These are phyloP conservation scores for Triplophysa tibetana DNA, from an alignment of 2,113 vertebrate species.

Conservation along the genomic window DNA sequence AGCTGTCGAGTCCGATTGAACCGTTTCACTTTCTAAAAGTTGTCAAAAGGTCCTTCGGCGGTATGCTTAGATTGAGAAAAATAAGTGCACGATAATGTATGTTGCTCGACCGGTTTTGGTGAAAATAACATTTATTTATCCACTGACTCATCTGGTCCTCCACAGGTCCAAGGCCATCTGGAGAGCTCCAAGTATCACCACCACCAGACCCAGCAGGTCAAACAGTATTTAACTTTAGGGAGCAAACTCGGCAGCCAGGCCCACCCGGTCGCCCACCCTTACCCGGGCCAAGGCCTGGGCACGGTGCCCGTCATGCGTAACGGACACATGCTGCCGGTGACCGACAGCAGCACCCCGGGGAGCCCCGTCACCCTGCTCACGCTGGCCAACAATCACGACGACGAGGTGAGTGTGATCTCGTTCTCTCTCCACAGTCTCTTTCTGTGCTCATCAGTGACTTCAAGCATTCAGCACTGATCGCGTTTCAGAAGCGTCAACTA, in stretches of 20 bases:
- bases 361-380: constrained; percentile 80
- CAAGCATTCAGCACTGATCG: constrained; percentile 67
- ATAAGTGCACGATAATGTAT: no score
- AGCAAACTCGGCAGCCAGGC: constrained; percentile 79
- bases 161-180: constrained; percentile 84
- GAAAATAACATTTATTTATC: no score
- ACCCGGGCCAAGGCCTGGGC: constrained; percentile 70
- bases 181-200: constrained; percentile 88
- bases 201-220: constrained; percentile 86
- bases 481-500: constrained; percentile 50
- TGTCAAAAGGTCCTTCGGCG: no score
- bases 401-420: constrained; percentile 74
- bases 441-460: constrained; percentile 71
- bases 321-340: constrained; percentile 73
- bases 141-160: not conserved
- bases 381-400: constrained; percentile 76
- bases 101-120: no score
- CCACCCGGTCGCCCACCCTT: constrained; percentile 70
- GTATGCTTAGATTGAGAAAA: no score
- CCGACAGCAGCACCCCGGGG: constrained; percentile 69
- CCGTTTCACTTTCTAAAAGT: no score
- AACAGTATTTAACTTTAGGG: constrained; percentile 88
- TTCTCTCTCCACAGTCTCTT: constrained; percentile 36
- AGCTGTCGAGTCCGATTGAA: no score
- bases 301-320: constrained; percentile 75